Evolutionary conservation across 2,888 invertebrate genomes (phyloP), one percentile per base, ranked within the genome.

Genomic region (Unio delphinus): DNA sequence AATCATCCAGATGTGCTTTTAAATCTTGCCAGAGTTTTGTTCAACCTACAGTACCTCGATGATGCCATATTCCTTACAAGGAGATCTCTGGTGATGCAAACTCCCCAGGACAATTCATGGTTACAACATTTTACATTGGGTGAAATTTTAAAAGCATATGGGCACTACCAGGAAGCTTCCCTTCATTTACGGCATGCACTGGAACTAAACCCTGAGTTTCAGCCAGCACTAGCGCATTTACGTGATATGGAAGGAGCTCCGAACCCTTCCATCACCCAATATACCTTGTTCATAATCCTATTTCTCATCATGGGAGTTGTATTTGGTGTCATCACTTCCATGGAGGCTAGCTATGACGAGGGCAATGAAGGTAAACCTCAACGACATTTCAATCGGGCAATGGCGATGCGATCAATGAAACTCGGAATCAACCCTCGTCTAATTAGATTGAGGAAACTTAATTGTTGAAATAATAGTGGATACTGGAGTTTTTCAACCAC

Each of bases 91-190:
- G 95, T 95, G 86, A 94, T 95, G 70, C 95, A 95, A 88, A 94
- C 95, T 54, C 94, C 95, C 0, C 95, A 95, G 87, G 94, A 95
- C 86, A 95, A 94, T 87, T 94, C 95, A 3, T 96, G 96, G 96
- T 95, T 95, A 87, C 96, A 96, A 90, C 95, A 96, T 91, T 95
- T 96, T 89, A 96, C 96, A 8, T 92, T 96, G 68, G 96, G 96
- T 8, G 96, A 96, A 91, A 96, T 96, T 89, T 95, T 96, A 87
- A 96, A 95, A 91, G 95, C 95, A 1, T 95, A 95, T 86, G 96
- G 96, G 81, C 95, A 95, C 88, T 95, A 95, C 91, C 94, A 95
- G 91, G 96, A 96, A 90, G 96, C 96, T 58, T 93, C 94, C 58
- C 92, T 95, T 75, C 95, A 96, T 90, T 92, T 96, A 77, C 92